Base-by-base conservation (phyloP, 2,113 vertebrate genomes). In the Takifugu flavidus region DNA sequence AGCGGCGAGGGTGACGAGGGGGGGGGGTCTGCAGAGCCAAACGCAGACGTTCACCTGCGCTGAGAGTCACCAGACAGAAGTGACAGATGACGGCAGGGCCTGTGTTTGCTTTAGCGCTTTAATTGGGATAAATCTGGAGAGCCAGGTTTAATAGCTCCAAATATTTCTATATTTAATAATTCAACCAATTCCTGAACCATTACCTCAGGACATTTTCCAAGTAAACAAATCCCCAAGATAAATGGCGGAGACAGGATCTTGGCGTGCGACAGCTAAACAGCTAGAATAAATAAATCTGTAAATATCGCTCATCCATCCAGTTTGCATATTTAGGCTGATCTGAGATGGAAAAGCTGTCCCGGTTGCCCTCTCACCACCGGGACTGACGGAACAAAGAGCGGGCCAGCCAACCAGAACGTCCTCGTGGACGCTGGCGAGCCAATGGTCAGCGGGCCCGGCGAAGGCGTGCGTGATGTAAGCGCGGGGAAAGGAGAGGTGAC, bases 401-500 rank as follows among this genome's bases (percentile, higher is more conserved):
- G 20, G 31, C 75, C 65, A 74, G 75, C 79, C 75, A 82, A 83
- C 75, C 81, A 74, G 73, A 75, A 75, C 62, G 59, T 82, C 75
- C 79, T 75, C 44, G 12, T 5, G 3, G 42, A 39, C 68, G 65
- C 59, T 12, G 0, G 13, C 7, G 67, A 77, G 72, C 82, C 77
- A 79, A 78, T 70, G 77, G 74, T 26, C 12, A 44, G 49, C 15
- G 2, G 39, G 54, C 47, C 60, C 55, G 20, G 56, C 25, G 45
- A 0, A 52, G 2, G 56, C 5, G 42, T 4, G 55, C 57, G 79
- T 85, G 88, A 89, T 89, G 80, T 82, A 82, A 88, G 80, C 66
- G 14, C 52, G 12, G 72, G 57, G 68, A 84, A 85, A 85, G 82
- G 66, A 80, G 83, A 86, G 83, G 83, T 82, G 88, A 85, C 86